A percentile compares a stretch with the other conserved stretches of the same genome.
Conservation (phyloP, 2,113 vertebrate species). For the Elephas maximus region DNA sequence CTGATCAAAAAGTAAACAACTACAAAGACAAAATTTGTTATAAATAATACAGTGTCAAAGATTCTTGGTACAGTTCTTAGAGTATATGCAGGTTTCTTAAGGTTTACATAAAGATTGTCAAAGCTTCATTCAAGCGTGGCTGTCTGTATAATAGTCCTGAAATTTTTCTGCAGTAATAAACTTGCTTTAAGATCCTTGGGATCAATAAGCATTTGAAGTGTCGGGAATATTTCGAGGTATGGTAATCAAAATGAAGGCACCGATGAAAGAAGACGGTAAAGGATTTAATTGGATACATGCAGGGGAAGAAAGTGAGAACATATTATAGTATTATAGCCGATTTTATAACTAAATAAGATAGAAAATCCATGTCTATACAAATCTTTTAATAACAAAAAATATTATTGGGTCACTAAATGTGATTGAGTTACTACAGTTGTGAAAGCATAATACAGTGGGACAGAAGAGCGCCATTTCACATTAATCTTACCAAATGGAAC, state of each 20-base stretch:
- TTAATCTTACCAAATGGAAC: not conserved
- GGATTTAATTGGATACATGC: not conserved
- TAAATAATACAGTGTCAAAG: not conserved
- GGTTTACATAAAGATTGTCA: not conserved
- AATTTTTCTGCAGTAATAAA: not conserved
- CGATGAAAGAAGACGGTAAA: not conserved
- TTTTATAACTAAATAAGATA: not conserved
- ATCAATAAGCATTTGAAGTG: slow-evolving; percentile 58
- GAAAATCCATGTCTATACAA: not conserved
- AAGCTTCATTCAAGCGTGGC: not conserved
- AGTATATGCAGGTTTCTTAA: not conserved
- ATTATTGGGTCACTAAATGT: not conserved
- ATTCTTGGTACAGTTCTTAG: not conserved
- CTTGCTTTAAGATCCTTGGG: not conserved
- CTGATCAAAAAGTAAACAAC: not conserved
- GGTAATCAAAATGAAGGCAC: slow-evolving; percentile 41
- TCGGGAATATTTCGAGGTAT: slow-evolving; percentile 43
- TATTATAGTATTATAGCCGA: not conserved
- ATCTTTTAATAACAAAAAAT: slow-evolving; percentile 34
- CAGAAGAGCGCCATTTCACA: not conserved
- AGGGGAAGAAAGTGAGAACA: not conserved
- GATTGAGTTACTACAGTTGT: not conserved
- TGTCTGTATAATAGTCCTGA: not conserved
- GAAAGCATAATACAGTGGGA: not conserved
- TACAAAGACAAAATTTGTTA: not conserved